Evolutionary conservation across 2,888 invertebrate species (phyloP).

Genomic region (Erebia aethiops): DNA sequence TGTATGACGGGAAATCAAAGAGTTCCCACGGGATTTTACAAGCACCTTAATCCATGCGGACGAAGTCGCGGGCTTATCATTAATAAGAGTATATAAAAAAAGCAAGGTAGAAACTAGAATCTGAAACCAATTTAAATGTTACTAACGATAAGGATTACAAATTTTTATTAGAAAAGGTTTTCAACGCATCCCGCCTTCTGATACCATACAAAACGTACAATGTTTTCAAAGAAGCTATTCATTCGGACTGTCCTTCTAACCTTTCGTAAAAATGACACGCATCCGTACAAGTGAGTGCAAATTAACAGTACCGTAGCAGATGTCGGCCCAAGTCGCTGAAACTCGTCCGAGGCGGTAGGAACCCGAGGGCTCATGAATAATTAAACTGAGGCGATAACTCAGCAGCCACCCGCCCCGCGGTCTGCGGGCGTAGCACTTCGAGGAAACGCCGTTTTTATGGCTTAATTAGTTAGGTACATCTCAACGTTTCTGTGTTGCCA

Average conservation of each 20-base stretch:
- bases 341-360: slow-evolving; percentile 48
- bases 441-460: slow-evolving; percentile 69
- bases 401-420: slow-evolving; percentile 56
- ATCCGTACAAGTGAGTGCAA: slow-evolving; percentile 52
- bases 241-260: neutral
- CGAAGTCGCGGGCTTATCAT: too few species aligned
- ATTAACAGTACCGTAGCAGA: slow-evolving; percentile 69
- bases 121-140: too few species aligned
- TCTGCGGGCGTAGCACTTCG: slow-evolving; percentile 62
- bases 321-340: slow-evolving; percentile 64
- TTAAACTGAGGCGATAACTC: slow-evolving; percentile 76
- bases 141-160: too few species aligned
- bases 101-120: too few species aligned
- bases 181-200: neutral
- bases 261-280: slow-evolving; percentile 20
- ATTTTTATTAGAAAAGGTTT: too few species aligned
- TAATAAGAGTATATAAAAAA: too few species aligned
- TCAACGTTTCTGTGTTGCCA: slow-evolving; percentile 38
- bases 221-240: neutral
- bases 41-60: too few species aligned
- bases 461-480: slow-evolving; percentile 77
- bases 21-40: too few species aligned
- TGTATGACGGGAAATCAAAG: too few species aligned
- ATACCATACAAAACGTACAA: neutral
- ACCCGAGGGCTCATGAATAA: slow-evolving; percentile 70